A percentile compares a stretch with the other conserved stretches of the same genome.
Evolutionary conservation across 2,888 invertebrate species (phyloP).

Genomic region (Mesochorus sp.): DNA sequence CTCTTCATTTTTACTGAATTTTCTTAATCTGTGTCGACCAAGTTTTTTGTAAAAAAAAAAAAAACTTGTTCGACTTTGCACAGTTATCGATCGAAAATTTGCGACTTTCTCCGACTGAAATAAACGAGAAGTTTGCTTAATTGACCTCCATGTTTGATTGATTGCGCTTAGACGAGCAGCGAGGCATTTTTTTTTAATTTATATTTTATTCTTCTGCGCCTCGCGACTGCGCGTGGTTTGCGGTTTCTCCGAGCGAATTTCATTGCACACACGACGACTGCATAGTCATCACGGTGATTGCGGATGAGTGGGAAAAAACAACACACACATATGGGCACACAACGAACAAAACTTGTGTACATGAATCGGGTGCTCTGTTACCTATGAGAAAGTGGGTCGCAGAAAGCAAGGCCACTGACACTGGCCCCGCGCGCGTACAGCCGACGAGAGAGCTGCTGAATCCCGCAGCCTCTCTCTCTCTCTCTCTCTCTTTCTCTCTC

Average conservation of each 20-base stretch:
- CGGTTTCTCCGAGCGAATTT: slow-evolving; percentile 15
- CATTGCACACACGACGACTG: neutral
- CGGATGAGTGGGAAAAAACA: slow-evolving; percentile 3
- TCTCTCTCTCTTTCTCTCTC: slow-evolving; percentile 29
- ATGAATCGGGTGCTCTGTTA: slow-evolving; percentile 59
- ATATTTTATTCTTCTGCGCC: no score
- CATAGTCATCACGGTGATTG: slow-evolving; percentile 26
- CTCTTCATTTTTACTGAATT: slow-evolving; percentile 22
- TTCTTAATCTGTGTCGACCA: neutral
- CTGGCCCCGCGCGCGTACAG: slow-evolving; percentile 70
- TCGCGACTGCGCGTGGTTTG: neutral
- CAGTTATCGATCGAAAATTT: neutral
- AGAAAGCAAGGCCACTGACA: slow-evolving; percentile 82
- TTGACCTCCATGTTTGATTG: slow-evolving; percentile 1
- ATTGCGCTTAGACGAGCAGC: neutral
- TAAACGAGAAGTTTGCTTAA: neutral
- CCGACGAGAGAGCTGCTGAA: slow-evolving; percentile 64
- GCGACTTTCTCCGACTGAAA: no score
- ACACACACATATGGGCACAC: no score
- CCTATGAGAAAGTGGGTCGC: slow-evolving; percentile 80
- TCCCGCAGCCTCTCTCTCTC: slow-evolving; percentile 48
- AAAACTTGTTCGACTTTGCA: neutral
- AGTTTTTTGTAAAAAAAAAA: neutral
- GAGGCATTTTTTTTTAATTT: slow-evolving; percentile 22
- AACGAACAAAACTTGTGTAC: slow-evolving; percentile 18